Percentiles rank a stretch among this genome's conserved stretches.
Evolutionary conservation across 2,113 vertebrate species (phyloP).

Genomic region (Amblyopsis rosae): DNA sequence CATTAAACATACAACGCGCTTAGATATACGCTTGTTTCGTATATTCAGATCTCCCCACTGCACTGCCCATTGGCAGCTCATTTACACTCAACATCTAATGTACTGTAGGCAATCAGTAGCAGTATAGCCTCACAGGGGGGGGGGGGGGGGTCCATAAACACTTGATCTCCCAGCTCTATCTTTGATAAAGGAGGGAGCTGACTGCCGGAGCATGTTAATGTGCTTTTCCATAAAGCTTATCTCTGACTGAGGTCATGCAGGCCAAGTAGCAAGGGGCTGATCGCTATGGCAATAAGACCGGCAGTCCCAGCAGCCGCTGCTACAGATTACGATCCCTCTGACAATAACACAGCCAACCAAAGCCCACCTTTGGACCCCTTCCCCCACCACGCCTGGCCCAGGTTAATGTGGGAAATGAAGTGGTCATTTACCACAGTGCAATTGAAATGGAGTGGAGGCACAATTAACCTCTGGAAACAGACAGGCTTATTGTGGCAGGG

Average conservation of each 20-base stretch:
- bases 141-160: constrained; percentile 66
- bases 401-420: constrained; percentile 73
- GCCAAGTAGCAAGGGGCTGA: constrained; percentile 75
- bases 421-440: constrained; percentile 71
- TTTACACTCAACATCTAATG: constrained; percentile 67
- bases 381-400: constrained; percentile 47
- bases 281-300: constrained; percentile 73
- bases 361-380: constrained; percentile 66
- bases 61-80: constrained; percentile 60
- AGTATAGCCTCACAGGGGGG: constrained; percentile 49
- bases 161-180: constrained; percentile 67
- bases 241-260: constrained; percentile 73
- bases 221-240: constrained; percentile 78
- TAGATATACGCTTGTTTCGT: constrained; percentile 51
- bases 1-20: constrained; percentile 73
- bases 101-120: constrained; percentile 70
- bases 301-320: constrained; percentile 63
- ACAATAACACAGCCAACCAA: constrained; percentile 58
- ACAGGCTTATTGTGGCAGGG: constrained; percentile 60
- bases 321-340: constrained; percentile 64
- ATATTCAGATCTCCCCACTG: constrained; percentile 28
- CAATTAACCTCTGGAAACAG: constrained; percentile 74
- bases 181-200: constrained; percentile 72
- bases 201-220: constrained; percentile 74
- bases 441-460: constrained; percentile 72